Conservation (phyloP, 2,888 invertebrate genomes). For the Schizaphis graminum region DNA sequence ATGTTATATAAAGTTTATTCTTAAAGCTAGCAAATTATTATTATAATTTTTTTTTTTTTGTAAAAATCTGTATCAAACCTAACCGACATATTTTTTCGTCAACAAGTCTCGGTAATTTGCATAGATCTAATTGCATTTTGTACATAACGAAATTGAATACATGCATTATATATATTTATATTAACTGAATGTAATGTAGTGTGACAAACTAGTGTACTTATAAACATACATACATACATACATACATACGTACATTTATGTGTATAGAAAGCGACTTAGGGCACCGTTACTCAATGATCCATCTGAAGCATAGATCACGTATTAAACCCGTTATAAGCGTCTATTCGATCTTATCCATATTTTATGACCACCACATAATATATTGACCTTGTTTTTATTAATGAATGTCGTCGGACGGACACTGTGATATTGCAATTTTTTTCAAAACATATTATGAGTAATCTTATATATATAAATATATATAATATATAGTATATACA, state of each 20-base stretch:
- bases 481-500: too few relatives aligned
- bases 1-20: not conserved
- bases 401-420: not conserved
- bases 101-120: not conserved
- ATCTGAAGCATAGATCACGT: conserved; percentile 63
- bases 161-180: not conserved
- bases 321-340: conserved; percentile 57
- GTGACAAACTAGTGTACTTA: not conserved
- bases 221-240: not conserved
- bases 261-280: conserved; percentile 56
- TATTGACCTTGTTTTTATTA: conserved; percentile 44
- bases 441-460: not conserved
- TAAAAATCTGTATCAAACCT: not conserved
- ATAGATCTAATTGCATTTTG: not conserved
- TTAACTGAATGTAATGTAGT: not conserved
- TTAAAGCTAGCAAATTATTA: not conserved
- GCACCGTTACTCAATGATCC: conserved; percentile 64
- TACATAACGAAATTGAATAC: not conserved
- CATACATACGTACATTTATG: not conserved
- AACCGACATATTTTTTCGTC: not conserved
- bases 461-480: not conserved
- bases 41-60: not conserved
- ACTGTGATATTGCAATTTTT: conserved; percentile 10
- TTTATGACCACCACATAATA: conserved; percentile 41
- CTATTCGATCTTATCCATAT: conserved; percentile 52